A percentile compares a stretch with the other conserved stretches of the same genome.
These are phyloP conservation scores for Hestina assimilis DNA, from an alignment of 1,140 invertebrate species.

Conservation along the genomic window DNA sequence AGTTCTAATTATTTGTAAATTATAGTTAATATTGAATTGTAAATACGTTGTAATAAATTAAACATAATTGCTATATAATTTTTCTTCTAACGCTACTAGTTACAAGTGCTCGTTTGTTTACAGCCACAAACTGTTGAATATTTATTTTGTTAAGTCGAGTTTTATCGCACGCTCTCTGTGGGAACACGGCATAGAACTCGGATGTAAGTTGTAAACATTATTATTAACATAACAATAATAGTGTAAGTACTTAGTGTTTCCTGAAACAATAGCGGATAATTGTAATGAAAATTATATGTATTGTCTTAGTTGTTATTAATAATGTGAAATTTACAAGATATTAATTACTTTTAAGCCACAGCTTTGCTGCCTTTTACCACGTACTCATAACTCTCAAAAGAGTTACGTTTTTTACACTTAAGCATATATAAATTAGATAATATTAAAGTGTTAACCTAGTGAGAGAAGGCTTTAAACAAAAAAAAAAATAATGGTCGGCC, in stretches of 20 bases:
- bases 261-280: background rate
- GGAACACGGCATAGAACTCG: constrained; percentile 54
- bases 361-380: too few species aligned
- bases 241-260: background rate
- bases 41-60: background rate
- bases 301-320: too few species aligned
- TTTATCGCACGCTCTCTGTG: constrained; percentile 68
- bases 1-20: too few species aligned
- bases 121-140: constrained; percentile 65
- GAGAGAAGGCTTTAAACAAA: too few species aligned
- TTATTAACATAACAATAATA: constrained; percentile 41
- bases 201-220: constrained; percentile 59
- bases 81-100: constrained; percentile 18
- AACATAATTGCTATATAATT: background rate
- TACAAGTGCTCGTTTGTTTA: constrained; percentile 61
- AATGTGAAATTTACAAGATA: too few species aligned
- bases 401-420: too few species aligned
- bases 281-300: too few species aligned
- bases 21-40: background rate
- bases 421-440: too few species aligned
- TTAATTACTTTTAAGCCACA: too few species aligned
- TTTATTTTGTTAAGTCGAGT: constrained; percentile 71
- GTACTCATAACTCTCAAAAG: too few species aligned
- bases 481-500: too few species aligned
- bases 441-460: too few species aligned